A percentile compares a stretch with the other conserved stretches of the same genome.
These are phyloP conservation scores for Pissodes strobi DNA, from an alignment of 1,140 invertebrate genomes.

Conservation along the genomic window DNA sequence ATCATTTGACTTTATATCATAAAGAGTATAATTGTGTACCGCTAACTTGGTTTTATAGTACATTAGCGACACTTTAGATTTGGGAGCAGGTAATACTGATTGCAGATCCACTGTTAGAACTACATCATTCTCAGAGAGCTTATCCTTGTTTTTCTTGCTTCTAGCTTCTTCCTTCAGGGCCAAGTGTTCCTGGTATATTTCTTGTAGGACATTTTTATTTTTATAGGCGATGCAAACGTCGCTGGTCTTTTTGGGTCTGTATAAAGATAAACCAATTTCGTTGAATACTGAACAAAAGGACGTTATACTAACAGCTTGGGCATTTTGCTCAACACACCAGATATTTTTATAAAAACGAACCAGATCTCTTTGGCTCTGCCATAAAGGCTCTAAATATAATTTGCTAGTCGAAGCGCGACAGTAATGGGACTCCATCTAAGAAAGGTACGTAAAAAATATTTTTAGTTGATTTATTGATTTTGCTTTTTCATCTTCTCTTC, in stretches of 20 bases:
- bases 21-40: conserved; percentile 28
- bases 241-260: conserved; percentile 30
- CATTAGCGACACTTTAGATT: conserved; percentile 29
- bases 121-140: conserved; percentile 21
- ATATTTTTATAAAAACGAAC: conserved; percentile 41
- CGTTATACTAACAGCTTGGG: neutral
- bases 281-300: conserved; percentile 21
- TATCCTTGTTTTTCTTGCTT: conserved; percentile 34
- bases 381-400: conserved; percentile 44
- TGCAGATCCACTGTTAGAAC: conserved; percentile 30
- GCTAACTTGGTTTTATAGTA: conserved; percentile 27
- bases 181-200: conserved; percentile 18
- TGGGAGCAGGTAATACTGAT: conserved; percentile 25
- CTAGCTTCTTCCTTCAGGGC: conserved; percentile 30
- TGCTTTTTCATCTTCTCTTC: neutral
- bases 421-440: conserved; percentile 49
- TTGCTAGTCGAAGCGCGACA: conserved; percentile 41
- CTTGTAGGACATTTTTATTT: conserved; percentile 29
- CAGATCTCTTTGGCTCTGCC: conserved; percentile 41
- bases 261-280: conserved; percentile 28
- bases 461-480: conserved; percentile 7
- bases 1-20: too few relatives aligned
- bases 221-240: conserved; percentile 32
- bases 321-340: conserved; percentile 27
- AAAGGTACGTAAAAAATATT: conserved; percentile 35